phyloP scores from a whole-genome alignment of 2,113 vertebrate species.

The Cyprinodon tularosa region DNA sequence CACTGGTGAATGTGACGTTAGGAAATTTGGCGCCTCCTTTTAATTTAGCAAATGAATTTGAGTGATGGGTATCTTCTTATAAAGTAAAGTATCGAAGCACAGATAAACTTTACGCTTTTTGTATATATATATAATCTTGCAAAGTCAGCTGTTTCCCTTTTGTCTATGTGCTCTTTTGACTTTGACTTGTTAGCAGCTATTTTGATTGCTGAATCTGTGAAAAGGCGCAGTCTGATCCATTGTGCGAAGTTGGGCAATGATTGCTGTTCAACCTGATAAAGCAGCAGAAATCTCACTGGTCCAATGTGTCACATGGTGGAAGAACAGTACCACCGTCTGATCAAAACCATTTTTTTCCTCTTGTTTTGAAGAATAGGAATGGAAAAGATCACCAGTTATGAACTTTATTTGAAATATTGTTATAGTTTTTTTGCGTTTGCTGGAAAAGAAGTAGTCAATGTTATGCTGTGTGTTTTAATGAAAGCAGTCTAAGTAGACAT shows the following conservation, averaged over 20 bases:
- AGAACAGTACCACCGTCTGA: constrained; percentile 7
- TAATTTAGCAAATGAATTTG: too few relatives aligned
- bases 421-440: not conserved
- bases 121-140: too few relatives aligned
- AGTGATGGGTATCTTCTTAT: too few relatives aligned
- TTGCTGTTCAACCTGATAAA: not conserved
- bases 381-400: not conserved
- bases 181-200: not conserved
- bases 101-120: too few relatives aligned
- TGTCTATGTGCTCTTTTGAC: not conserved
- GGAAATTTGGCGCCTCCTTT: too few relatives aligned
- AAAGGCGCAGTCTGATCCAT: not conserved
- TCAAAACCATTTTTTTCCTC: not conserved
- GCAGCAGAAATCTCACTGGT: constrained; percentile 7
- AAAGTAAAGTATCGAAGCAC: too few relatives aligned
- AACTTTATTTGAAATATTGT: not conserved
- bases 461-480: not conserved
- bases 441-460: not conserved
- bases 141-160: not conserved
- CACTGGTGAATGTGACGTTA: too few relatives aligned
- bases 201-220: not conserved
- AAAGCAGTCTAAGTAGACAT: not conserved
- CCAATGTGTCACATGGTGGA: constrained; percentile 1
- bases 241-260: not conserved
- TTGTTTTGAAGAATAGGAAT: too few relatives aligned